A percentile compares a stretch with the other conserved stretches of the same genome.
These are phyloP conservation scores for Agrenia bidenticulata DNA, from an alignment of 2,888 invertebrate species.

Conservation along the genomic window DNA sequence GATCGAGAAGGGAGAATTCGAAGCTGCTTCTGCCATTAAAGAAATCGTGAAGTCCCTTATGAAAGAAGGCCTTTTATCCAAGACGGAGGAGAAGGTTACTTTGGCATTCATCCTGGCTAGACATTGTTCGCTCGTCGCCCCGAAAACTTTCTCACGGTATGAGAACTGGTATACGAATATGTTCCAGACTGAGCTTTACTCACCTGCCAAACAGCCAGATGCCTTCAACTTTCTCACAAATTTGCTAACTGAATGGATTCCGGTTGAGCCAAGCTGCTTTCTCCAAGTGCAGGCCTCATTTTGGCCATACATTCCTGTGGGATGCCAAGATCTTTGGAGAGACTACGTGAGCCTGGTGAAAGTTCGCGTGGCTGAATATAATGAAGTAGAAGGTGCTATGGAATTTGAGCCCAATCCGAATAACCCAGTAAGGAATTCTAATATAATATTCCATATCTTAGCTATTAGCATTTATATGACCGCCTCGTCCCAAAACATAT, in stretches of 20 bases:
- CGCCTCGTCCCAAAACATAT: too few relatives aligned
- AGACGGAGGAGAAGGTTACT: slow-evolving; percentile 30
- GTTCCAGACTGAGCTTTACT: slow-evolving; percentile 44
- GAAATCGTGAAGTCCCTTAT: slow-evolving; percentile 38
- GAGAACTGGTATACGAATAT: slow-evolving; percentile 48
- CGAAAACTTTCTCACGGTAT: slow-evolving; percentile 41
- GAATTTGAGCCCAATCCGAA: slow-evolving; percentile 44
- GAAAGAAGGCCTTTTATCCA: slow-evolving; percentile 33
- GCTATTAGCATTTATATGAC: slow-evolving; percentile 8
- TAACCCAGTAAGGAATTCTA: slow-evolving; percentile 40
- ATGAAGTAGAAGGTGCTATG: slow-evolving; percentile 48
- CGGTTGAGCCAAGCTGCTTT: slow-evolving; percentile 48
- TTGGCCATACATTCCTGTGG: slow-evolving; percentile 46
- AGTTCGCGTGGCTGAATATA: slow-evolving; percentile 46
- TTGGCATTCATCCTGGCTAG: slow-evolving; percentile 47
- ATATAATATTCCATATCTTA: background rate
- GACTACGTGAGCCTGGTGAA: slow-evolving; percentile 45
- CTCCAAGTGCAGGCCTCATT: slow-evolving; percentile 47
- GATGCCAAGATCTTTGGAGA: slow-evolving; percentile 40
- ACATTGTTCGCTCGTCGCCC: slow-evolving; percentile 47
- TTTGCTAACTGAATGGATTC: slow-evolving; percentile 41
- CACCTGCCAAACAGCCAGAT: slow-evolving; percentile 40
- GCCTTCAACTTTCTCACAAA: slow-evolving; percentile 39
- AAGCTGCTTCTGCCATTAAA: slow-evolving; percentile 36
- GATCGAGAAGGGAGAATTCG: slow-evolving; percentile 31